These are phyloP conservation scores for Vipera latastei DNA, from an alignment of 2,797 vertebrate species.

Conservation along the genomic window DNA sequence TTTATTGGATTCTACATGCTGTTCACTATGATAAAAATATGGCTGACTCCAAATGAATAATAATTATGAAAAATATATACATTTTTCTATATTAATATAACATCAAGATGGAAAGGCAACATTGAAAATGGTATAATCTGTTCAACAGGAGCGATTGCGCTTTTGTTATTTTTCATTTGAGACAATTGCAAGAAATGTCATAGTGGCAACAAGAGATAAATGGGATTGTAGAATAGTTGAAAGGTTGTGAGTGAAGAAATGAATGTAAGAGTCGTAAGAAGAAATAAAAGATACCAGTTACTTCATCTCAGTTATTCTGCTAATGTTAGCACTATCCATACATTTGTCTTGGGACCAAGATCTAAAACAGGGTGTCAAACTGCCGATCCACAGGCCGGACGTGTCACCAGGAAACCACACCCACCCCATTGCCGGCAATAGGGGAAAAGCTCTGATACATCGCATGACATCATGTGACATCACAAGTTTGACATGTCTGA, in stretches of 20 bases:
- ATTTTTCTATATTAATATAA: not conserved
- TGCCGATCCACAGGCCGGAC: too few species aligned
- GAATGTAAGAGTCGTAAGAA: not conserved
- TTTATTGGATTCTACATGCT: not conserved
- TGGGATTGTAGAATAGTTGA: conserved; percentile 10
- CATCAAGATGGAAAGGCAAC: not conserved
- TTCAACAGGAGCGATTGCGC: not conserved
- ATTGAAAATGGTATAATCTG: not conserved
- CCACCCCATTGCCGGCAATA: too few species aligned
- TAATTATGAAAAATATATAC: not conserved
- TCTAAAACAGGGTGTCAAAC: not conserved
- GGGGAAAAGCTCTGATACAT: too few species aligned
- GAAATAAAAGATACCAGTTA: not conserved
- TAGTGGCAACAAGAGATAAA: conserved; percentile 16
- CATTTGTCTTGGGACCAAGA: not conserved
- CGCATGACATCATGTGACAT: too few species aligned
- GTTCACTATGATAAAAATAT: not conserved
- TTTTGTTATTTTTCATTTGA: not conserved
- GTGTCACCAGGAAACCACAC: too few species aligned
- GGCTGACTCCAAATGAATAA: not conserved
- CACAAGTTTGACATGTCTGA: too few species aligned
- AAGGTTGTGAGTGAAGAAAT: conserved; percentile 24
- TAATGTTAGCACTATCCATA: not conserved
- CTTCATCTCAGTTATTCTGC: not conserved
- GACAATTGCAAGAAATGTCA: conserved; percentile 17